Percentiles rank a stretch among this genome's conserved stretches.
phyloP scores from a whole-genome alignment of 2,797 vertebrate genomes.

The Austrolebias charrua region DNA sequence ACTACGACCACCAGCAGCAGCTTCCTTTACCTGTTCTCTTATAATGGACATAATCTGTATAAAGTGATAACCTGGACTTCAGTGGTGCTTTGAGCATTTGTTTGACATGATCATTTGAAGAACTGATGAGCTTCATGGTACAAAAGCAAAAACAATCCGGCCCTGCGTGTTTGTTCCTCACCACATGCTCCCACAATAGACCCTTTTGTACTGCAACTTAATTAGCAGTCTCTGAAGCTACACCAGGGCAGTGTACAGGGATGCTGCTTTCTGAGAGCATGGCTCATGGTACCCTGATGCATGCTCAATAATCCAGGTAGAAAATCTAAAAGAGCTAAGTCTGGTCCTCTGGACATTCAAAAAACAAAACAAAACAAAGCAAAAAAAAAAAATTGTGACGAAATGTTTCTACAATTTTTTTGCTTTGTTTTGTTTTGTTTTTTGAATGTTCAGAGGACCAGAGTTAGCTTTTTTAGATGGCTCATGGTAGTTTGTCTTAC shows the following conservation, averaged over 20 bases:
- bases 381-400: too few species aligned
- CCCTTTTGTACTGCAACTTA: conserved; percentile 51
- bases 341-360: too few species aligned
- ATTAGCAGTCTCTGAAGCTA: conserved; percentile 60
- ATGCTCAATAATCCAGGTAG: too few species aligned
- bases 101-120: conserved; percentile 9
- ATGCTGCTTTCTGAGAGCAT: conserved; percentile 31
- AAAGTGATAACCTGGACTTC: neutral
- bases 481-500: conserved; percentile 18
- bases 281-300: neutral
- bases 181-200: conserved; percentile 34
- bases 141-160: conserved; percentile 20
- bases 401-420: too few species aligned
- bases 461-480: too few species aligned
- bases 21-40: conserved; percentile 3
- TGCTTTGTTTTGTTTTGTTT: too few species aligned
- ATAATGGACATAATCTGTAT: neutral
- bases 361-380: too few species aligned
- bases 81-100: neutral
- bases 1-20: too few species aligned
- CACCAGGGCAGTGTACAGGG: conserved; percentile 19
- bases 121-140: conserved; percentile 9
- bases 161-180: conserved; percentile 23
- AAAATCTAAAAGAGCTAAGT: too few species aligned
- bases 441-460: too few species aligned